Conservation (phyloP, 2,797 vertebrate genomes). For the Rallus crepitans region DNA sequence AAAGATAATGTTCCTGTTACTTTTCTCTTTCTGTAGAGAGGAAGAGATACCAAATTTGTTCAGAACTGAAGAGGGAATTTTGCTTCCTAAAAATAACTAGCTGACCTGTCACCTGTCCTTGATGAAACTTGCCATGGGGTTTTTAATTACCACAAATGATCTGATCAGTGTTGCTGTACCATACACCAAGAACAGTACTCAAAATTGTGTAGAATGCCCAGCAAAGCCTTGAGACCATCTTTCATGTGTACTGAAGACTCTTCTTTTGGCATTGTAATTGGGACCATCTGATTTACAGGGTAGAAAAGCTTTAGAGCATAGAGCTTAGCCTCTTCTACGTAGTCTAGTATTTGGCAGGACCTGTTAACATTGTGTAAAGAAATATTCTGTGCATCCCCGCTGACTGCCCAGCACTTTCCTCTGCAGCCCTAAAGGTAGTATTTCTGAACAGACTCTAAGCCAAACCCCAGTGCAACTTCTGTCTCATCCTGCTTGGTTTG, state of each 20-base stretch:
- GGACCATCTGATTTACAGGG: neutral
- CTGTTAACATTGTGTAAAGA: neutral
- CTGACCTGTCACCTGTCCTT: slow-evolving; percentile 42
- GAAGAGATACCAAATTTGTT: neutral
- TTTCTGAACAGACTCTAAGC: neutral
- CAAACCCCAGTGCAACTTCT: neutral
- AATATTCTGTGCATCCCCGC: neutral
- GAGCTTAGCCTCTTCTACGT: neutral
- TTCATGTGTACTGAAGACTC: neutral
- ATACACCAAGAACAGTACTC: neutral
- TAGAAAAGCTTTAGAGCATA: neutral
- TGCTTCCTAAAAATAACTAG: slow-evolving; percentile 63
- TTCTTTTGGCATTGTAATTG: neutral
- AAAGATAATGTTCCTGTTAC: slow-evolving; percentile 16
- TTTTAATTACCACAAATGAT: slow-evolving; percentile 55
- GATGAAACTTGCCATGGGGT: slow-evolving; percentile 37
- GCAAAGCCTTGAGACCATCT: slow-evolving; percentile 1
- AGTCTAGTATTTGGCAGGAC: neutral
- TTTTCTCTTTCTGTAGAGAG: neutral
- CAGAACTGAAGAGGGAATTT: slow-evolving; percentile 32
- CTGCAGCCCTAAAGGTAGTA: neutral
- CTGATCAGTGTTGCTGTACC: slow-evolving; percentile 14
- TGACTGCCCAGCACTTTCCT: neutral
- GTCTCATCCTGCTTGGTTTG: neutral
- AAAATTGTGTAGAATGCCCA: neutral